phyloP scores from a whole-genome alignment of 2,888 invertebrate genomes.

The Polyploca ridens region DNA sequence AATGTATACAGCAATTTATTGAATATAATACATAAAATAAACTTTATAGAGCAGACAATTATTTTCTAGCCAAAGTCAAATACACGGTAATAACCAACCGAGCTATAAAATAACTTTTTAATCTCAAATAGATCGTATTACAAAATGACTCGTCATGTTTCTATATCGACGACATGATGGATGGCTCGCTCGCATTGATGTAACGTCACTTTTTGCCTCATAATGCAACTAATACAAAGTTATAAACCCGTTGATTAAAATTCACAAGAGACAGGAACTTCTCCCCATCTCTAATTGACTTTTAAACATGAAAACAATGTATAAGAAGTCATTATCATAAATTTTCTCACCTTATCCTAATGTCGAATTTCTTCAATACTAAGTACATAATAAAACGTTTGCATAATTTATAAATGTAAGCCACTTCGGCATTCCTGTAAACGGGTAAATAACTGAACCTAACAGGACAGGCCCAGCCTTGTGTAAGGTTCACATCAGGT shows the following conservation, averaged over 20 bases:
- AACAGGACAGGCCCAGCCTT: no score
- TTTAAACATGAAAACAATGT: no score
- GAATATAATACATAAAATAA: no score
- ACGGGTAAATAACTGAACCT: no score
- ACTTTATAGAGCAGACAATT: background rate
- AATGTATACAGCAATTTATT: no score
- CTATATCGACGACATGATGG: background rate
- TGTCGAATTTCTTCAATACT: no score
- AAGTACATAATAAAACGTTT: no score
- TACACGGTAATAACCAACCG: background rate
- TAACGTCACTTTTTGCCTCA: background rate
- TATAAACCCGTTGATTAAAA: background rate
- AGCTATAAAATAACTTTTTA: slow-evolving; percentile 5
- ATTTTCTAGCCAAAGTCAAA: background rate
- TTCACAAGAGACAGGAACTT: background rate
- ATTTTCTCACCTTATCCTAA: no score
- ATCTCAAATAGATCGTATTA: slow-evolving; percentile 10
- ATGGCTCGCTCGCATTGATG: background rate
- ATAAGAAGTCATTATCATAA: no score
- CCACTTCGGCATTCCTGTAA: no score
- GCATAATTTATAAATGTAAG: no score
- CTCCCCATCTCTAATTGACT: background rate
- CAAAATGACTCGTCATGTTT: background rate
- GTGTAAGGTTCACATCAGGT: no score
- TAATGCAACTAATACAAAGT: slow-evolving; percentile 3